Evolutionary conservation across 2,113 vertebrate genomes (phyloP).

Genomic region (Crotalus viridis): DNA sequence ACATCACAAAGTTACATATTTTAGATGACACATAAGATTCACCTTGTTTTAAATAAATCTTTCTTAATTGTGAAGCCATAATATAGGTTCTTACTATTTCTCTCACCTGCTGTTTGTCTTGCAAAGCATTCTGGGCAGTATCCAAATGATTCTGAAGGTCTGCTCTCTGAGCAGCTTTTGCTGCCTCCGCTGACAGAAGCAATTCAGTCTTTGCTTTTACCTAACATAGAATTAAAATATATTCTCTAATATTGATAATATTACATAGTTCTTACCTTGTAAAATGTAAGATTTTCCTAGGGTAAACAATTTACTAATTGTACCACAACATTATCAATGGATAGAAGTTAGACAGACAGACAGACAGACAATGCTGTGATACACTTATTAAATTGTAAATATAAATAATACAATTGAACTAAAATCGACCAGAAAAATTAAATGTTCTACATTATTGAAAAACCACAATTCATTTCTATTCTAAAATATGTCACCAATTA

Average conservation of each 20-base stretch:
- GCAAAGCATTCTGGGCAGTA: conserved; percentile 90
- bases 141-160: conserved; percentile 95
- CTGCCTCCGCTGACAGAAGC: conserved; percentile 90
- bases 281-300: neutral
- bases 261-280: neutral
- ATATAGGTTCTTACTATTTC: neutral
- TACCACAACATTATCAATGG: neutral
- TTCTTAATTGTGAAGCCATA: neutral
- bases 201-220: conserved; percentile 96
- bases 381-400: neutral
- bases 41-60: neutral
- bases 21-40: neutral
- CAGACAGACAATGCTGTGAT: neutral
- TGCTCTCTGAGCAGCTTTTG: conserved; percentile 90
- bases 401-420: neutral
- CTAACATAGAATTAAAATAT: conserved; percentile 69
- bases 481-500: neutral
- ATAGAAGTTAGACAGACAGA: neutral
- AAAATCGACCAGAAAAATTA: neutral
- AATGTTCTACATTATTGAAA: neutral
- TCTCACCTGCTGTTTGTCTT: conserved; percentile 94
- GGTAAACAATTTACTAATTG: neutral
- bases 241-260: neutral
- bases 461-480: neutral
- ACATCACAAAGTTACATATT: neutral